Percentiles rank a stretch among this genome's conserved stretches.
Conservation (phyloP, 2,888 invertebrate species). For the Nephrocerus scutellatus region DNA sequence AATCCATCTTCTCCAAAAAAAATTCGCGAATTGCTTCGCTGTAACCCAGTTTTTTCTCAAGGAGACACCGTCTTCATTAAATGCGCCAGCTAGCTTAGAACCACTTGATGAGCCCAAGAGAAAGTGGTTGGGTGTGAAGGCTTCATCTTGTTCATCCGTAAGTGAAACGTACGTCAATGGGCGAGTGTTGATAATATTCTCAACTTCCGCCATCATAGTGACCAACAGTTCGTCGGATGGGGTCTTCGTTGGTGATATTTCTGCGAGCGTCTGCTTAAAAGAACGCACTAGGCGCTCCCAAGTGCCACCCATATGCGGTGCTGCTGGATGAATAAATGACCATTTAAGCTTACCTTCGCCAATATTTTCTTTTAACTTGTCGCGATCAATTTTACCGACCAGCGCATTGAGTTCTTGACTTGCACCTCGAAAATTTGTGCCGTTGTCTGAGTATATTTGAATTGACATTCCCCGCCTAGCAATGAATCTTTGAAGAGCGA, state of each 20-base stretch:
- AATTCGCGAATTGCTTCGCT: constrained; percentile 18
- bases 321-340: constrained; percentile 24
- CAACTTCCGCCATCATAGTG: constrained; percentile 13
- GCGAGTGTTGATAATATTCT: constrained; percentile 25
- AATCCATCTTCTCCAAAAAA: constrained; percentile 21
- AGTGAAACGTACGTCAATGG: constrained; percentile 13
- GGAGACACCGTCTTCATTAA: constrained; percentile 10
- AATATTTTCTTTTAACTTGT: not conserved
- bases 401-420: constrained; percentile 16
- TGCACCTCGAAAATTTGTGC: constrained; percentile 20
- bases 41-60: constrained; percentile 17
- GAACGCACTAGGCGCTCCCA: constrained; percentile 18
- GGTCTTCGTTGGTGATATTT: constrained; percentile 15
- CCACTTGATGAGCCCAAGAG: constrained; percentile 21
- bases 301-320: constrained; percentile 23
- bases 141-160: constrained; percentile 19
- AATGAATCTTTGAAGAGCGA: constrained; percentile 18
- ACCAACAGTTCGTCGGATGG: constrained; percentile 23
- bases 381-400: no score
- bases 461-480: constrained; percentile 15
- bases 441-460: constrained; percentile 19
- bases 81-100: constrained; percentile 16
- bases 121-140: constrained; percentile 29
- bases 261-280: constrained; percentile 19
- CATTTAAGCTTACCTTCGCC: constrained; percentile 14